These are phyloP conservation scores for Acipenser ruthenus DNA, from an alignment of 2,797 vertebrate genomes.

Conservation along the genomic window DNA sequence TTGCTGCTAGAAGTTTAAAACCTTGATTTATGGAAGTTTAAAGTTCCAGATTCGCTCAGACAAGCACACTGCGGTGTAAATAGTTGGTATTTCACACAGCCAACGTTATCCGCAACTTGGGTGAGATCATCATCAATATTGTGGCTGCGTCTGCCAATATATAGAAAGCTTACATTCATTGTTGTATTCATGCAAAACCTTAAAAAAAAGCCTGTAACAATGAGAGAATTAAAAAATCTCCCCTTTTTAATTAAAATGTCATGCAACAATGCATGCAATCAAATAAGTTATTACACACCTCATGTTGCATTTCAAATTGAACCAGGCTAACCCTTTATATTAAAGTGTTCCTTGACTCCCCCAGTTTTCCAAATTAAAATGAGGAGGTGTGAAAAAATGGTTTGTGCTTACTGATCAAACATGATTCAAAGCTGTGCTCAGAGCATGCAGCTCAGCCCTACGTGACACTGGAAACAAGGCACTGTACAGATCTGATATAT, in stretches of 20 bases:
- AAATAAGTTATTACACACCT: neutral
- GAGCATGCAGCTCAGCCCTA: neutral
- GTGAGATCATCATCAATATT: too few relatives aligned
- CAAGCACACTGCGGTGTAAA: too few relatives aligned
- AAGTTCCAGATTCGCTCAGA: too few relatives aligned
- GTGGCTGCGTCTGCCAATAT: too few relatives aligned
- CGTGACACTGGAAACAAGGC: neutral
- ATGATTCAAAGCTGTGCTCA: neutral
- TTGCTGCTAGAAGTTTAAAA: too few relatives aligned
- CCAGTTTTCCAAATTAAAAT: neutral
- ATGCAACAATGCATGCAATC: conserved; percentile 1
- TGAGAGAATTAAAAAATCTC: neutral
- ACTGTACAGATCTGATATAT: neutral
- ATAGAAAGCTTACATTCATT: too few relatives aligned
- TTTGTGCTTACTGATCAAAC: neutral
- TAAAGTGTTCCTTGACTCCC: neutral
- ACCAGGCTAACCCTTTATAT: neutral
- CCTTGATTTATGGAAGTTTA: too few relatives aligned
- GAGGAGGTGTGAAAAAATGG: neutral
- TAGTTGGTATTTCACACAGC: too few relatives aligned
- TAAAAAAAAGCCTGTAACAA: neutral
- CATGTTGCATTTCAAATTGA: neutral
- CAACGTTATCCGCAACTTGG: too few relatives aligned
- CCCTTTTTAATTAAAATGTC: neutral
- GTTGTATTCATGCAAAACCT: neutral